Evolutionary conservation across 1,140 invertebrate species (phyloP).

Genomic region (Teleopsis dalmanni): DNA sequence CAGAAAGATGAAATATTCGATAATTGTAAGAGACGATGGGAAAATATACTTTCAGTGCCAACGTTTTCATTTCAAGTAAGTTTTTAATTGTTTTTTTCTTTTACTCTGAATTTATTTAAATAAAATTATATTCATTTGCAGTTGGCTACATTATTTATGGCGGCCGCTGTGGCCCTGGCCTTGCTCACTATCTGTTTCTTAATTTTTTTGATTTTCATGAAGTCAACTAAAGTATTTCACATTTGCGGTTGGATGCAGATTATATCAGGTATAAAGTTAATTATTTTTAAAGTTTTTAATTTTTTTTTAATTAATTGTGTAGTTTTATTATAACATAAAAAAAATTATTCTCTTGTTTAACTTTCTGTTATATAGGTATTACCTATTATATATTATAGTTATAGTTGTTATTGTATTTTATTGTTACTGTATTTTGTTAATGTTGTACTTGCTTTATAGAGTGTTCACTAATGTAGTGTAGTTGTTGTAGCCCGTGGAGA

Average conservation of each 20-base stretch:
- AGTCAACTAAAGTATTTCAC: slow-evolving; percentile 86
- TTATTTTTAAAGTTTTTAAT: too few species aligned
- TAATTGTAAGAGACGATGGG: slow-evolving; percentile 73
- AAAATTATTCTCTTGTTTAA: too few species aligned
- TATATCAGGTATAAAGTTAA: slow-evolving; percentile 86
- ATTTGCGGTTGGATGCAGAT: slow-evolving; percentile 91
- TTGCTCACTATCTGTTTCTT: slow-evolving; percentile 79
- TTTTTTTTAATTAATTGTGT: too few species aligned
- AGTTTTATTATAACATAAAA: too few species aligned
- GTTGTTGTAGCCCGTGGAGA: too few species aligned
- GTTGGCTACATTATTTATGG: slow-evolving; percentile 81
- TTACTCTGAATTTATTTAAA: slow-evolving; percentile 6
- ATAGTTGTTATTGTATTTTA: too few species aligned
- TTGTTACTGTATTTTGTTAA: too few species aligned
- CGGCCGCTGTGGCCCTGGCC: slow-evolving; percentile 74
- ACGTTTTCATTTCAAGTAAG: slow-evolving; percentile 63
- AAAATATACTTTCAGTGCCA: slow-evolving; percentile 74
- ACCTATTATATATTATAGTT: too few species aligned
- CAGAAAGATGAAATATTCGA: slow-evolving; percentile 59
- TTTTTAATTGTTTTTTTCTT: slow-evolving; percentile 1
- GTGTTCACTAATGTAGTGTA: too few species aligned
- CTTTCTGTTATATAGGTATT: too few species aligned
- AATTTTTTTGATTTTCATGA: slow-evolving; percentile 89
- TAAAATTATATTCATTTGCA: slow-evolving; percentile 24
- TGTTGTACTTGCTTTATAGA: too few species aligned